Base-by-base conservation (phyloP, 2,113 vertebrate species). In the Colossoma macropomum region DNA sequence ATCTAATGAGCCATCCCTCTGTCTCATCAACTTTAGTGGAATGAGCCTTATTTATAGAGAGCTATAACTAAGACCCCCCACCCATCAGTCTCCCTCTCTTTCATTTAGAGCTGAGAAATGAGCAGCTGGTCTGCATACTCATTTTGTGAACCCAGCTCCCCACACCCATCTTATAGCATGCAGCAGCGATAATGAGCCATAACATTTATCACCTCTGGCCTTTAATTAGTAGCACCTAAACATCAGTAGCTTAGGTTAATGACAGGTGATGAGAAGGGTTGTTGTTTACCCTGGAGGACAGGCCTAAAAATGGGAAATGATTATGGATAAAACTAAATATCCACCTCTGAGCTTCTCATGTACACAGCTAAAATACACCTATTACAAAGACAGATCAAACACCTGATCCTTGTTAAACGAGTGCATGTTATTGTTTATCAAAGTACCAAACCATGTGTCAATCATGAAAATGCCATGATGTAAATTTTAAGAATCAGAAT, bases 41-140 rank as follows among this genome's bases (percentile, higher is more conserved):
- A 50, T 71, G 54, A 83, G 74, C 13, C 74, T 77, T 76, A 77
- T 83, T 83, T 83, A 83, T 75, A 77, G 56, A 56, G 68, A 85
- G 74, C 73, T 70, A 48, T 85, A 71, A 85, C 83, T 66, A 50
- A 56, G 70, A 45, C 28, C 34, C 12, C 38, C 10, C 73, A 21
- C 70, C 56, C 82, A 27, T 56, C 56, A 28, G 38, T 73, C 41
- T 72, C 23, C 68, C 16, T 62, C 38, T 71, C 19, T 75, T 34
- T 54, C 41, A 21, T 41, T 41, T 41, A 77, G 41, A 45, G 45
- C 23, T 15, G 65, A 70, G 41, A 85, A 71, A 77, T 81, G 79
- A 73, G 48, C 78, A 81, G 73, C 60, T 54, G 28, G 38, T 71
- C 63, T 63, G 65, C 75, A 32, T 59, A n/a, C 65, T 76, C 16